Percentiles rank a stretch among this genome's conserved stretches.
Evolutionary conservation across 2,113 vertebrate species (phyloP).

Genomic region (Rana temporaria): DNA sequence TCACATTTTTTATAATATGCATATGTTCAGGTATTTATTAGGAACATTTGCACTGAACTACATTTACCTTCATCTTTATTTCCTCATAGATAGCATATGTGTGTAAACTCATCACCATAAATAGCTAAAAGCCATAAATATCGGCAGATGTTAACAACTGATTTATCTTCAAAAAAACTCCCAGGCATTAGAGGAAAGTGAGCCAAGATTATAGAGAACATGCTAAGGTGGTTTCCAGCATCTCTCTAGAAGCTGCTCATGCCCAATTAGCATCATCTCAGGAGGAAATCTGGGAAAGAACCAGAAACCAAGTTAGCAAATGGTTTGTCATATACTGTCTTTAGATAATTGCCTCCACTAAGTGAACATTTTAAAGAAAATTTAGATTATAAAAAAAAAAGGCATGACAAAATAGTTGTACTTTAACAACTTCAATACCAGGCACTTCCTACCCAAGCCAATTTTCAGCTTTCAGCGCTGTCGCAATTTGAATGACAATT

Average conservation of each 20-base stretch:
- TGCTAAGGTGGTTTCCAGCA: not conserved
- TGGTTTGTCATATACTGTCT: not conserved
- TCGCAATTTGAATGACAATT: no score
- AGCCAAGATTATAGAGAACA: not conserved
- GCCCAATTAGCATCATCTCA: slow-evolving; percentile 17
- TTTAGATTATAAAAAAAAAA: no score
- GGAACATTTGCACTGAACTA: no score
- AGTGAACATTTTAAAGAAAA: not conserved
- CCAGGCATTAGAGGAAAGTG: not conserved
- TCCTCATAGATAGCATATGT: no score
- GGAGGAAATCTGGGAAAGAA: not conserved
- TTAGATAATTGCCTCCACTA: not conserved
- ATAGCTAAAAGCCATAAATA: not conserved
- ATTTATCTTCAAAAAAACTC: not conserved
- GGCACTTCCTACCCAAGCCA: no score
- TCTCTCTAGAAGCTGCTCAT: not conserved
- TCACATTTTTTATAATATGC: no score
- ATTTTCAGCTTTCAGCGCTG: no score
- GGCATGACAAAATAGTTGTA: not conserved
- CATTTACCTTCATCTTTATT: no score
- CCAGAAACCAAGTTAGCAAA: not conserved
- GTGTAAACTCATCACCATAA: not conserved
- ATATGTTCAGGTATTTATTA: no score
- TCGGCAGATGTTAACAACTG: not conserved
- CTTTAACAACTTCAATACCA: no score